Base-by-base conservation (phyloP, 64 coral and sea anemone species). In the Porites lutea region DNA sequence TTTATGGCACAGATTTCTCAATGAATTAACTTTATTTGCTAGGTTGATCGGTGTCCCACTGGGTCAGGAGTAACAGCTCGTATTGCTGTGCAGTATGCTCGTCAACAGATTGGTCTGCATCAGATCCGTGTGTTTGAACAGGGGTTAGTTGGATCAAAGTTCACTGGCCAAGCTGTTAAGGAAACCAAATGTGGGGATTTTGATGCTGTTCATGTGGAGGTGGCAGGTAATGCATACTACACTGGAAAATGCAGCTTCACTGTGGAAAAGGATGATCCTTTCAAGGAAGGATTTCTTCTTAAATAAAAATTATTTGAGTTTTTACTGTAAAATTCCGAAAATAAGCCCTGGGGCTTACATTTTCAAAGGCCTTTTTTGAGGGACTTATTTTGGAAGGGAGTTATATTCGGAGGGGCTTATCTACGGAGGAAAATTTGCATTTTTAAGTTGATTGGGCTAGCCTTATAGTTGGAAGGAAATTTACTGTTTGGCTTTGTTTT, bases 11-110 rank as follows among this genome's bases (percentile, higher is more conserved):
- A 21, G 45, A 6, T 53, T 13, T 6, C 65, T 68, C 54, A 37
- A 37, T 63, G 18, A 5, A n/a, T 11, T 71, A 23, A 27, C 68
- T 74, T 78, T 85, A 5, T 75, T 91, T 86, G 20, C 11, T 47
- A 99, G 97, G 94, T 99, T 88, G 97, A 99, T 52, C 88, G 97
- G 1, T 57, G 69, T 16, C 97, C 97, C 13, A 94, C 91, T 74
- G 97, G 97, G 13, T 99, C 97, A 67, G 97, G 97, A 13, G 89
- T 96, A 27, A 99, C 97, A 65, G 94, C 97, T 8, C 95, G 97
- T 59, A 89, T 99, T 86, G 97, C 97, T 58, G 97, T 99, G 8
- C 97, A 99, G 77, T 93, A 94, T 86, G 94, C 91, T 6, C 92
- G 90, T 59, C 48, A 91, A 68, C 94, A 93, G 55, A 99, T 99